Base-by-base conservation (phyloP, 2,797 vertebrate species). In the Pseudochirops cupreus region DNA sequence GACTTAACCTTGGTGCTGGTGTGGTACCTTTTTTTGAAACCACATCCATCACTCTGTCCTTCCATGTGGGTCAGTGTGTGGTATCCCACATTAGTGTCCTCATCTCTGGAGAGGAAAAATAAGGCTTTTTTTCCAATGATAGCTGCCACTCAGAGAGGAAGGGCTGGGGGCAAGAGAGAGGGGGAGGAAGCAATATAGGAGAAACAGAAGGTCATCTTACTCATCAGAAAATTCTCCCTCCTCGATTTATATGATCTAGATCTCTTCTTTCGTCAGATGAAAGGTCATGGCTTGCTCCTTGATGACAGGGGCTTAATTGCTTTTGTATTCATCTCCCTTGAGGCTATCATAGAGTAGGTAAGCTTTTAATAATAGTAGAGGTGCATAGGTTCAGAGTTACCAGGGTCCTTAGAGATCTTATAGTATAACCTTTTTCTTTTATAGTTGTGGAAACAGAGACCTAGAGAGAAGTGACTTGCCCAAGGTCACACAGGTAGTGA, bases 211-310 rank as follows among this genome's bases (percentile, higher is more conserved):
- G 55, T 95, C 93, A 94, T 95, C 93, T 94, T 97, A 89, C 92
- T 98, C 90, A 96, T 95, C 67, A 92, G 31, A 91, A 97, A 97
- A 95, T 96, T 93, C 74, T 97, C 0, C 53, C 10, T 82, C 67
- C 18, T 82, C 18, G 21, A 46, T 82, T 82, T 82, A 82, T n/a
- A 21, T 39, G 62, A 74, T 39, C 33, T 21, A 74, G 18, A 29
- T 31, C 13, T n/a, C 33, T n/a, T 67, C 33, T 74, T 39, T n/a
- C 33, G 16, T n/a, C 5, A 39, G 62, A 74, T 82, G 67, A 82
- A 46, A 82, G n/a, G 18, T 82, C 67, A 82, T 46, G 18, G 2
- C n/a, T 82, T 82, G 67, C n/a, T 82, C 67, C n/a, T 82, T 39
- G 67, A 82, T 82, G 5, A 46, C n/a, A 82, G 18, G 67, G 67